Conservation (phyloP, 2,797 vertebrate genomes). For the Lithobates sylvaticus region DNA sequence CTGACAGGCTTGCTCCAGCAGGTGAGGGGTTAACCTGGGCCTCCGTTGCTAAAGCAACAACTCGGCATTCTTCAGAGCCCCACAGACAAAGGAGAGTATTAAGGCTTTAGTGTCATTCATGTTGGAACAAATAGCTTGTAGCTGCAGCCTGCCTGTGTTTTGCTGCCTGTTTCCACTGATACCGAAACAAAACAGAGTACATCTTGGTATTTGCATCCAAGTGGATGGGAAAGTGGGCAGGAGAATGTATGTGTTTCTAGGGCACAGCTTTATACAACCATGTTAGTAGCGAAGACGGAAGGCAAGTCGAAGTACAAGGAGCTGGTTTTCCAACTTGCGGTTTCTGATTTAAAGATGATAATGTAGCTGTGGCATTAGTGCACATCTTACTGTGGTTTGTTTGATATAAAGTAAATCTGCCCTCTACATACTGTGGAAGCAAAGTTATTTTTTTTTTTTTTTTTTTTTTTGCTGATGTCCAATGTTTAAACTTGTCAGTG, state of each 20-base stretch:
- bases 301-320: not conserved
- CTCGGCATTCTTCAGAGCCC: constrained; percentile 57
- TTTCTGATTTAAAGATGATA: too few species aligned
- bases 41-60: constrained; percentile 62
- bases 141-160: constrained; percentile 56
- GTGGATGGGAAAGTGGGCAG: constrained; percentile 19
- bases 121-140: constrained; percentile 58
- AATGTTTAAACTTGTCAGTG: too few species aligned
- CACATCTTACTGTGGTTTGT: too few species aligned
- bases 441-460: too few species aligned
- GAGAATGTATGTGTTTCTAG: not conserved
- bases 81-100: constrained; percentile 58
- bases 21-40: constrained; percentile 43
- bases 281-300: not conserved
- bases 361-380: too few species aligned
- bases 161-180: constrained; percentile 53
- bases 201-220: constrained; percentile 26
- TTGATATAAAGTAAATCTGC: too few species aligned
- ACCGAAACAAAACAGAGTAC: constrained; percentile 49
- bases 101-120: constrained; percentile 60
- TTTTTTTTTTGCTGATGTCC: too few species aligned
- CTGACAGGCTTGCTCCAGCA: constrained; percentile 4
- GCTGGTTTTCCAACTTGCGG: not conserved
- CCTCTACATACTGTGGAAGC: too few species aligned
- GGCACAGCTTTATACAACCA: not conserved